Base-by-base conservation (phyloP, 2,888 invertebrate genomes). In the Onthophagus sagittarius region DNA sequence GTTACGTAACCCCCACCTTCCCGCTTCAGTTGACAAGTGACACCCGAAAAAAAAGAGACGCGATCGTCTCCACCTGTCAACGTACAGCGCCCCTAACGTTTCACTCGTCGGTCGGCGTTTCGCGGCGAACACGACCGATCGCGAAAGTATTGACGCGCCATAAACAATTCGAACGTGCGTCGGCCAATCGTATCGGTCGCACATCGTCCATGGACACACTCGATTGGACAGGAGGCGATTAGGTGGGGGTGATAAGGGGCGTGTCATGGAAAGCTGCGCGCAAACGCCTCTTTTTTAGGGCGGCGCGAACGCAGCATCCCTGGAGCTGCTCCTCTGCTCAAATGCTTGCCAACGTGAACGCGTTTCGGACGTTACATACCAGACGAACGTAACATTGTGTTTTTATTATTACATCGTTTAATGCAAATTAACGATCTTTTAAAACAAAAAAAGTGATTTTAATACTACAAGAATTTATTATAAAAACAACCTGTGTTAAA, bases 301-400 rank as follows among this genome's bases (percentile, higher is more conserved):
- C 77, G 84, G 78, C 77, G 82, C 81, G 73, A 80, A 71, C 74
- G 77, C 85, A 84, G 84, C 84, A 84, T 85, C 84, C 84, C 82
- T 81, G 81, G 74, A 78, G 76, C 23, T 23, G 23, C 23, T 23
- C 23, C 23, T 23, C 23, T 23, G 23, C 80, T 77, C 15, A 67
- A 67, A 23, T 67, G 67, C 32, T 32, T 31, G 67, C 23, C 31
- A 67, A 32, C 31, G 67, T 23, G 67, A 67, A 32, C 23, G 63
- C 15, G 67, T n/a, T 67, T 67, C 32, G 67, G 67, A 23, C 67
- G 67, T 67, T 67, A 15, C 23, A 23, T 23, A 2, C 15, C 67
- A 15, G 67, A 67, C 67, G 67, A 23, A 23, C 23, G 23, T 23
- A 6, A 15, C 31, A 64, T 13, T 13, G 14, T 64, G 4, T 14